Evolutionary conservation across 2,888 invertebrate genomes (phyloP).

Genomic region (Tetanocera ferruginea): DNA sequence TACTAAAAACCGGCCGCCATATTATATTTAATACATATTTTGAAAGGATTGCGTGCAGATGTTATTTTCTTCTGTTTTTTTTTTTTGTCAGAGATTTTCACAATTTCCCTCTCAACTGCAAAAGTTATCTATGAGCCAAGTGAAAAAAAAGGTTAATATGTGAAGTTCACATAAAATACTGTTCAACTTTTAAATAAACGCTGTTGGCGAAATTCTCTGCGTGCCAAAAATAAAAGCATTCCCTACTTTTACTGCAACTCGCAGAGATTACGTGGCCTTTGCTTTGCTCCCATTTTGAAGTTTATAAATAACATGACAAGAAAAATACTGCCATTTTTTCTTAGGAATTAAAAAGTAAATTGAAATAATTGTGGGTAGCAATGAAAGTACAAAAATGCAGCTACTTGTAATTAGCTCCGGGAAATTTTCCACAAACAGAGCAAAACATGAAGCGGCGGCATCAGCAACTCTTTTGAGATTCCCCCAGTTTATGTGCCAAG

Average conservation of each 20-base stretch:
- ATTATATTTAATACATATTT: background rate
- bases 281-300: background rate
- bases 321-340: background rate
- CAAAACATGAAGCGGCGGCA: background rate
- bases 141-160: background rate
- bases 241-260: background rate
- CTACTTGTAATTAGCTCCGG: slow-evolving; percentile 2
- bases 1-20: background rate
- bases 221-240: background rate
- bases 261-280: background rate
- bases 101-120: too few species aligned
- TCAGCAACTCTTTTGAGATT: background rate
- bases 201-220: background rate
- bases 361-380: background rate
- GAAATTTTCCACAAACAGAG: background rate
- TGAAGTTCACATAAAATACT: slow-evolving; percentile 2
- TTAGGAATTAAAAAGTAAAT: background rate
- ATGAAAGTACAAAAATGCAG: background rate
- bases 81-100: too few species aligned
- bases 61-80: too few species aligned
- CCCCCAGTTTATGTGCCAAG: background rate
- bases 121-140: background rate
- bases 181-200: too few species aligned
- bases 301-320: slow-evolving; percentile 10
- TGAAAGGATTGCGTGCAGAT: too few species aligned